A percentile compares a stretch with the other conserved stretches of the same genome.
Conservation (phyloP, 2,888 invertebrate species). For the Patella caerulea region DNA sequence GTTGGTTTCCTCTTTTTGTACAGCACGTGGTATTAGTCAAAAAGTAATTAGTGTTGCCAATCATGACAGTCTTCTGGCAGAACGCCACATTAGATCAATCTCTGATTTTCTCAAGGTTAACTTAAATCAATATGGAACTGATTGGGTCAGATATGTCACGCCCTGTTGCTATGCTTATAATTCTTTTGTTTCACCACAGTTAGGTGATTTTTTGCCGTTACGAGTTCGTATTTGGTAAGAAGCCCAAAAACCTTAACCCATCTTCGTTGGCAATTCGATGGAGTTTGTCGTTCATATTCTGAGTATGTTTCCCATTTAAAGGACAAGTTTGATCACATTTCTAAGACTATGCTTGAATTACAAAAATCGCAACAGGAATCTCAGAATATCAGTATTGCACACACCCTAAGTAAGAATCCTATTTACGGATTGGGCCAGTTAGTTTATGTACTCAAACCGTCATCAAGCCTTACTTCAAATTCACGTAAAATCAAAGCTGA, state of each 20-base stretch:
- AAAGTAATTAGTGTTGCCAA: background rate
- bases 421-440: background rate
- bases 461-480: background rate
- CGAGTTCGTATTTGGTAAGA: background rate
- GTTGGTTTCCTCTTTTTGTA: background rate
- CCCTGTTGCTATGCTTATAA: conserved; percentile 1
- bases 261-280: background rate
- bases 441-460: background rate
- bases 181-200: conserved; percentile 1
- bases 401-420: background rate
- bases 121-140: background rate
- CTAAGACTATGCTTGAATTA: background rate
- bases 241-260: background rate
- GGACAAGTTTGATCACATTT: conserved; percentile 3
- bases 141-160: background rate
- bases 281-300: background rate
- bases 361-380: background rate
- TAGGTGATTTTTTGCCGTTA: background rate
- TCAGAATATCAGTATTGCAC: conserved; percentile 6
- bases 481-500: background rate
- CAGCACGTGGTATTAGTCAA: background rate
- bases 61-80: background rate
- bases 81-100: conserved; percentile 1
- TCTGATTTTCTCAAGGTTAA: background rate
- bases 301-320: background rate